Evolutionary conservation across 2,888 invertebrate species (phyloP).

Genomic region (Frankliniella intonsa): DNA sequence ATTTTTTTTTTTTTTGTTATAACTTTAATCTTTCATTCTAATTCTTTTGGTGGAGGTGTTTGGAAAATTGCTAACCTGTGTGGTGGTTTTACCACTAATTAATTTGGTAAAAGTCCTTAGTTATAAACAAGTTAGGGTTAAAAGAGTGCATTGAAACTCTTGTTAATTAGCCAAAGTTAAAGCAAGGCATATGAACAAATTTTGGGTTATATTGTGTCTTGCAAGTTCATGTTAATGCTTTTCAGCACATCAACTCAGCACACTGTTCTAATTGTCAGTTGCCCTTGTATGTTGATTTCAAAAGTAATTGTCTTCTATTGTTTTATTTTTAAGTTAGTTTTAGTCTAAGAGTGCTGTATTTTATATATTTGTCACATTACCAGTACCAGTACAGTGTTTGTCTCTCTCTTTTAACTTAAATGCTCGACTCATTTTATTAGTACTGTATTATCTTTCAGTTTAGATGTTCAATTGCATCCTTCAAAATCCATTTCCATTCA

Average conservation of each 20-base stretch:
- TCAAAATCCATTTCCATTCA: too few species aligned
- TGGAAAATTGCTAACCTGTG: background rate
- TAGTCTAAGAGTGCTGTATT: background rate
- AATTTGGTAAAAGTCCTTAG: background rate
- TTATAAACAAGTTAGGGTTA: background rate
- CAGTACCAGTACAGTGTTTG: background rate
- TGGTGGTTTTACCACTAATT: background rate
- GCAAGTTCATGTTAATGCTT: background rate
- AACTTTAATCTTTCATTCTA: too few species aligned
- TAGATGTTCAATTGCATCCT: too few species aligned
- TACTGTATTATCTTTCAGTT: too few species aligned
- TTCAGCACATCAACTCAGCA: slow-evolving; percentile 3
- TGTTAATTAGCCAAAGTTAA: slow-evolving; percentile 2
- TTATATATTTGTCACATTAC: background rate
- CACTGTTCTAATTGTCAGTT: background rate
- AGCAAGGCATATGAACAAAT: background rate
- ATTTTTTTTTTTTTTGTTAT: background rate
- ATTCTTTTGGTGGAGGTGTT: background rate
- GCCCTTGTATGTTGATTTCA: background rate
- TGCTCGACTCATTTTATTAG: too few species aligned
- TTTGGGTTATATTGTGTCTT: background rate
- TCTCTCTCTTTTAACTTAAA: background rate
- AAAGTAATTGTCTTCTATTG: background rate
- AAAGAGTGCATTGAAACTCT: background rate
- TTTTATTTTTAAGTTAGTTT: background rate